Base-by-base conservation (phyloP, 2,113 vertebrate species). In the Neolamprologus kungweensis region DNA sequence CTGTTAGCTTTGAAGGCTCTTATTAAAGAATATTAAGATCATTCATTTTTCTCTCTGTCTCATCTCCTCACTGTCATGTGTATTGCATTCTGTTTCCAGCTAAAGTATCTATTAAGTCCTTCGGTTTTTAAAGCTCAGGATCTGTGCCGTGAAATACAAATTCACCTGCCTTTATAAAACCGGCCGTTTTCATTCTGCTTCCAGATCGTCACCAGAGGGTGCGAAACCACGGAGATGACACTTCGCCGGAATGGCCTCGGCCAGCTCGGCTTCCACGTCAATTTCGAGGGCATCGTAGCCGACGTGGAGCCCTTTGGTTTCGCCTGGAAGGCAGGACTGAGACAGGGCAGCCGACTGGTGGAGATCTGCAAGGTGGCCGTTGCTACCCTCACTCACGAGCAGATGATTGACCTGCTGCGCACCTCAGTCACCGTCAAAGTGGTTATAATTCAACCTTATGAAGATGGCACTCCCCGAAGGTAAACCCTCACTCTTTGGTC, bases 291-390 rank as follows among this genome's bases (percentile, higher is more conserved):
- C 12, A 98, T 99, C 4, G 98, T 99, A 57, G 98, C 98, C 0
- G 98, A 99, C 0, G 98, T 99, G 90, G 98, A 99, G 88, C 98
- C 98, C 7, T 99, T 99, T 9, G 98, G 98, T 65, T 99, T 98
- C 23, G 98, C 98, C 14, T 99, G 98, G 98, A 99, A 99, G 90
- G 98, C 98, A 0, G 98, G 98, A 16, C 95, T 99, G 4, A 96
- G 98, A 71, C 98, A 99, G 86, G 98, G 98, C 57, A 99, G 98
- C 92, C 97, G 98, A 5, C 96, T 99, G 9, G 98, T 99, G 82
- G 98, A 99, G 94, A 99, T 99, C 93, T 99, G 98, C 93, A 99
- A 99, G 93, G 98, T 99, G 91, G 98, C 98, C 0, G 98, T 99
- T 80, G 98, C 98, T 12, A 99, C 98, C 0, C 96, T 99, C 91